A percentile compares a stretch with the other conserved stretches of the same genome.
Conservation (phyloP, 1,140 invertebrate species). For the Scaptomyza hsui region DNA sequence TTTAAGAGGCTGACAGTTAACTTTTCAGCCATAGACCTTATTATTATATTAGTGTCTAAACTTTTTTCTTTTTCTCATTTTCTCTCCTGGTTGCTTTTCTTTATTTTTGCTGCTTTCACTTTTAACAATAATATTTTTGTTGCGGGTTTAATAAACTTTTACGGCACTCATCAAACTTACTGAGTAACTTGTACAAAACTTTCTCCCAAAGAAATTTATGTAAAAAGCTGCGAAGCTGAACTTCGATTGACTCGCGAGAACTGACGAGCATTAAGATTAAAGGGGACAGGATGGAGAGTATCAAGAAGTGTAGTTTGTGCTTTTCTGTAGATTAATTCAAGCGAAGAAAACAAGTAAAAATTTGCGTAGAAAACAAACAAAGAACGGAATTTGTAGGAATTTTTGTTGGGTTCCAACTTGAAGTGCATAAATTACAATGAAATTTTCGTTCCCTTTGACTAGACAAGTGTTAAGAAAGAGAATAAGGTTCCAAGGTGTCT, state of each 20-base stretch:
- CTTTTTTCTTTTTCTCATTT: constrained; percentile 10
- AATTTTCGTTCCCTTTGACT: constrained; percentile 27
- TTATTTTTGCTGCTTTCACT: constrained; percentile 35
- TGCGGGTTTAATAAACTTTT: constrained; percentile 71
- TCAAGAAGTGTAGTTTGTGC: constrained; percentile 42
- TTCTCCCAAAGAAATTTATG: constrained; percentile 64
- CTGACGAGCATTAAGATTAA: constrained; percentile 35
- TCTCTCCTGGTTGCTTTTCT: constrained; percentile 13
- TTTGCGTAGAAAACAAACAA: constrained; percentile 38
- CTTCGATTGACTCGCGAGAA: constrained; percentile 53
- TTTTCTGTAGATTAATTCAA: constrained; percentile 69
- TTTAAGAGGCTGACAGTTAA: constrained; percentile 21
- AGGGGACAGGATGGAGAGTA: background rate
- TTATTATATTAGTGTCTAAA: constrained; percentile 42
- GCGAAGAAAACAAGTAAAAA: constrained; percentile 41
- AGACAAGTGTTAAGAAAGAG: too few species aligned
- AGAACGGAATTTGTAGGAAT: constrained; percentile 15
- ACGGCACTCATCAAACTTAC: constrained; percentile 74
- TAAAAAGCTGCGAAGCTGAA: constrained; percentile 54
- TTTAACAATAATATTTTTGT: constrained; percentile 75
- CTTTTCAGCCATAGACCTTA: constrained; percentile 7
- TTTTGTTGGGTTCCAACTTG: background rate
- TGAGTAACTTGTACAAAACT: constrained; percentile 55
- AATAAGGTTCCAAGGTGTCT: too few species aligned
- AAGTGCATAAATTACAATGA: constrained; percentile 33